Conservation (phyloP, 2,113 vertebrate genomes). For the Bujurquina vittata region DNA sequence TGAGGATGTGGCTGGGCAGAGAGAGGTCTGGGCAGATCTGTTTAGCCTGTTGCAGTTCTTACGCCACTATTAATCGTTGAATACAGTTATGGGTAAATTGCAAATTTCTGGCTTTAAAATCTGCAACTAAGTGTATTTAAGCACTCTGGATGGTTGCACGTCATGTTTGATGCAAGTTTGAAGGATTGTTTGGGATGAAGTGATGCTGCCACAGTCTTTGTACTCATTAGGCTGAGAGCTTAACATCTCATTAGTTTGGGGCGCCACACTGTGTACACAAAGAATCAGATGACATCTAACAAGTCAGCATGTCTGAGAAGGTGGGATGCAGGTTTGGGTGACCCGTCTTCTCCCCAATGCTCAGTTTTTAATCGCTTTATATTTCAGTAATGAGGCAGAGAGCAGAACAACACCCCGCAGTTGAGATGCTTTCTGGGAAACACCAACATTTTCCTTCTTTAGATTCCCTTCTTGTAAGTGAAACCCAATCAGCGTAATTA, state of each 20-base stretch:
- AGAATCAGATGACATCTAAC: neutral
- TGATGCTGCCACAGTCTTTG: neutral
- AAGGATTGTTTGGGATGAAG: accelerated
- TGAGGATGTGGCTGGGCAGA: too few relatives aligned
- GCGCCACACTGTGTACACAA: neutral
- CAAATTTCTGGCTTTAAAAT: neutral
- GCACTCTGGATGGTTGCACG: neutral
- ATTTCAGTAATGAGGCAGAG: neutral
- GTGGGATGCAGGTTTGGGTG: accelerated
- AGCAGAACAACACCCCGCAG: neutral
- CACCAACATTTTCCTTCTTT: neutral
- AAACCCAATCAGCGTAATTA: neutral
- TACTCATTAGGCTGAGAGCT: neutral
- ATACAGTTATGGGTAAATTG: neutral
- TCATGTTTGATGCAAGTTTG: neutral
- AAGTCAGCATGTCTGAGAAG: accelerated
- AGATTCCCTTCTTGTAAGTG: neutral
- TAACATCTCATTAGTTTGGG: accelerated
- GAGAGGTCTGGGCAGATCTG: too few relatives aligned
- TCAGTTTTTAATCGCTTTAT: neutral
- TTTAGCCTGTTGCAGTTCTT: neutral
- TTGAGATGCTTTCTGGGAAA: neutral
- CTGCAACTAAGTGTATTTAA: neutral
- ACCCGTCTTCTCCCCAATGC: neutral
- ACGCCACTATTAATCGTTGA: neutral